Conservation (phyloP, 2,888 invertebrate genomes). For the Rhaphigaster nebulosa region DNA sequence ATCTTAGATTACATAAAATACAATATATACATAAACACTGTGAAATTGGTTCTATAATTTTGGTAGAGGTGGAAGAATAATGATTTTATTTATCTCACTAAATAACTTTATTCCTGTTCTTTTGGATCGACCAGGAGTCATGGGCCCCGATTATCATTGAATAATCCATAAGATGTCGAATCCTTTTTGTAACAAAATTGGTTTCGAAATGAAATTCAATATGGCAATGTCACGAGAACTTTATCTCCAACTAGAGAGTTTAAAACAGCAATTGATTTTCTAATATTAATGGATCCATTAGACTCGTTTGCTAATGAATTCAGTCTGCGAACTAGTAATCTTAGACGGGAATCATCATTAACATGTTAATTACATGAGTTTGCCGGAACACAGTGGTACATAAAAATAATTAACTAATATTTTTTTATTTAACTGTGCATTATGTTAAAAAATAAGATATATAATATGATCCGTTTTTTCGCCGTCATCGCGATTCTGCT, state of each 20-base stretch:
- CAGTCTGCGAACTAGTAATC: not conserved
- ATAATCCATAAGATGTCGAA: not conserved
- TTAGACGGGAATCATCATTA: not conserved
- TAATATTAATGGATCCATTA: constrained; percentile 26
- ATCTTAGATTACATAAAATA: not conserved
- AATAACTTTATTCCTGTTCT: not conserved
- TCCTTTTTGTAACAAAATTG: not conserved
- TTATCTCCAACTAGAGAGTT: not conserved
- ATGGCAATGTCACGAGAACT: not conserved
- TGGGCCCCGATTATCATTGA: not conserved
- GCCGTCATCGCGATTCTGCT: not conserved
- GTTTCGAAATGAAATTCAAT: not conserved
- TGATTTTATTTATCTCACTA: not conserved
- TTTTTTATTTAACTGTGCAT: not conserved
- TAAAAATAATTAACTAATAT: not conserved
- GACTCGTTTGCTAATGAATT: not conserved
- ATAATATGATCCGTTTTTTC: not conserved
- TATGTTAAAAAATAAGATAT: not conserved
- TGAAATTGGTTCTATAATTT: not conserved
- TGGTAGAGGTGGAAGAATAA: not conserved
- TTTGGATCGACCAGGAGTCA: not conserved
- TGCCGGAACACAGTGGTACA: not conserved
- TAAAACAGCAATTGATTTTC: not conserved
- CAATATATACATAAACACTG: not conserved
- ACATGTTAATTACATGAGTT: not conserved